phyloP scores from a whole-genome alignment of 2,888 invertebrate species.

The Euproctis similis region DNA sequence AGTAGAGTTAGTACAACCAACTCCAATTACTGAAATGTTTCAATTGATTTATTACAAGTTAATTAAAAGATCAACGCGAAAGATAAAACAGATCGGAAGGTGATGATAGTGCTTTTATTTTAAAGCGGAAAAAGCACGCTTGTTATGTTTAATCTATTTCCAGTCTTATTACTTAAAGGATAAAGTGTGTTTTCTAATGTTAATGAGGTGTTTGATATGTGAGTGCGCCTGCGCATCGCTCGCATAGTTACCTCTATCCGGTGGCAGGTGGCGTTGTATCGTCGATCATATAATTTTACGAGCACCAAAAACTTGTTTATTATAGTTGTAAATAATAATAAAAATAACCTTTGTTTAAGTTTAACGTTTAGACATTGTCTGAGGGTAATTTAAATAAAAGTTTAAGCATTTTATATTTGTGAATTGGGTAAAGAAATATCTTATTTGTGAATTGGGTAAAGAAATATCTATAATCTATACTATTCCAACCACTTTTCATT shows the following conservation, averaged over 20 bases:
- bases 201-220: slow-evolving; percentile 6
- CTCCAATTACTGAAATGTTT: slow-evolving; percentile 16
- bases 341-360: slow-evolving; percentile 17
- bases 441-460: too few relatives aligned
- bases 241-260: slow-evolving; percentile 25
- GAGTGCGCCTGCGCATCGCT: slow-evolving; percentile 19
- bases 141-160: slow-evolving; percentile 2
- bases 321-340: slow-evolving; percentile 38
- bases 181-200: slow-evolving; percentile 10
- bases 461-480: too few relatives aligned
- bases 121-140: background rate
- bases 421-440: too few relatives aligned
- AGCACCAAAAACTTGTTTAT: slow-evolving; percentile 37
- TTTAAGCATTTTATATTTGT: too few relatives aligned
- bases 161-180: background rate
- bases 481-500: too few relatives aligned
- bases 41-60: slow-evolving; percentile 22
- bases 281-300: slow-evolving; percentile 56
- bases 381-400: too few relatives aligned
- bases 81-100: slow-evolving; percentile 18
- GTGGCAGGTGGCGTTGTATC: slow-evolving; percentile 52
- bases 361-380: too few relatives aligned
- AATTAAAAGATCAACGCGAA: slow-evolving; percentile 25
- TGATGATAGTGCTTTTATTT: slow-evolving; percentile 10
- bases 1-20: slow-evolving; percentile 7